Base-by-base conservation (phyloP, 2,888 invertebrate species). In the Agrotis clavis region DNA sequence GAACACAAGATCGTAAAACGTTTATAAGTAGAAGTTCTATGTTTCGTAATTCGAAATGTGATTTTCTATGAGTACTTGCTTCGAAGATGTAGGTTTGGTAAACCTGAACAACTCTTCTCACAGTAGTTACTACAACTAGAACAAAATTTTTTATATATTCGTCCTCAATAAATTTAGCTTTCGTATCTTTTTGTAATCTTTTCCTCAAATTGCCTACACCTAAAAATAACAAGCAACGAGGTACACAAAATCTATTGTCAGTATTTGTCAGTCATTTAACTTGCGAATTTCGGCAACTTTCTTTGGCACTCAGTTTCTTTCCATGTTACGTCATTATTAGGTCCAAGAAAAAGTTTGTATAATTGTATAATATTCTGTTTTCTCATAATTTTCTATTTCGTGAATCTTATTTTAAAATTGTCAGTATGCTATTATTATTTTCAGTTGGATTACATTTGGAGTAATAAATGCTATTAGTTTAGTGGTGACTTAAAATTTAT, bases 271-370 rank as follows among this genome's bases (percentile, higher is more conserved):
- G 67, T 74, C 81, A 71, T 59, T 60, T 70, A 65, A 74, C 67
- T 82, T 66, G 64, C 54, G 19, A 80, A 67, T 71, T 71, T 65
- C 75, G 77, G 83, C 79, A 83, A 82, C 84, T 77, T 81, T 74
- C 62, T 69, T 85, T 82, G 84, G 77, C 79, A 59, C 53, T 57
- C 13, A 2, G 30, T 67, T 74, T 67, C 18, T 67, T 74, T 67
- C 18, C 57, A 18, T 62, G 41, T 30, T 63, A 60, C 67, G 53
- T 16, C 50, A 73, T 53, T 74, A 48, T 18, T 21, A 63, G 25
- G 16, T 45, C 4, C 51, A 75, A 57, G 35, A 51, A 78, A 68
- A 51, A 50, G 13, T 48, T 25, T 45, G 14, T 25, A 18, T 14
- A 13, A 25, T 25, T 45, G 14, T 25, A 18, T 14, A 13, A 25